Evolutionary conservation across 2,888 invertebrate genomes (phyloP).

Genomic region (Xanthorhoe designata): DNA sequence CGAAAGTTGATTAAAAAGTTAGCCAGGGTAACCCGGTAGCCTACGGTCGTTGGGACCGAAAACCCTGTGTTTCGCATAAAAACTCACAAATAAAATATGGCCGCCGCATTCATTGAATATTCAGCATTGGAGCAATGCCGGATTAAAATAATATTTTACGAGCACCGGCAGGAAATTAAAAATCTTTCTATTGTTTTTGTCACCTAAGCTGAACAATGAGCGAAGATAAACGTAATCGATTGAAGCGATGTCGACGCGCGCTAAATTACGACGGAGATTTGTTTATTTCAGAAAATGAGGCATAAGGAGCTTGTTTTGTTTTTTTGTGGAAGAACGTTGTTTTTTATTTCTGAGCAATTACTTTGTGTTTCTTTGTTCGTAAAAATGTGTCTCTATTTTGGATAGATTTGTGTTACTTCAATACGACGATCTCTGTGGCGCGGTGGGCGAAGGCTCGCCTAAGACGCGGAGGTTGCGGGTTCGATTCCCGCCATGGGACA

Average conservation of each 20-base stretch:
- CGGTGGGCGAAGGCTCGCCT: too few species aligned
- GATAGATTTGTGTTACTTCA: too few species aligned
- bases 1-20: not conserved
- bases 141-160: slow-evolving; percentile 78
- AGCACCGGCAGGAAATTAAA: slow-evolving; percentile 74
- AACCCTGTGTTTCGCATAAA: slow-evolving; percentile 60
- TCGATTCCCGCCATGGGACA: too few species aligned
- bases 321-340: slow-evolving; percentile 2
- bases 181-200: slow-evolving; percentile 73
- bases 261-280: slow-evolving; percentile 35
- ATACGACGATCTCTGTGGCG: too few species aligned
- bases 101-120: slow-evolving; percentile 69
- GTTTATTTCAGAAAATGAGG: slow-evolving; percentile 35
- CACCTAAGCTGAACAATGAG: slow-evolving; percentile 57
- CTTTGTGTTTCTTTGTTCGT: not conserved
- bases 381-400: not conserved
- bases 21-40: slow-evolving; percentile 49
- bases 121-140: slow-evolving; percentile 64
- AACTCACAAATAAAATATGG: slow-evolving; percentile 71
- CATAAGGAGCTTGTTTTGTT: slow-evolving; percentile 10
- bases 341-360: slow-evolving; percentile 12
- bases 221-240: slow-evolving; percentile 48
- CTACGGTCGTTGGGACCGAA: slow-evolving; percentile 22
- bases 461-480: too few species aligned
- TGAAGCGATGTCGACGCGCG: slow-evolving; percentile 31